Percentiles rank a stretch among this genome's conserved stretches.
Evolutionary conservation across 2,113 vertebrate species (phyloP).

Genomic region (Channa argus): DNA sequence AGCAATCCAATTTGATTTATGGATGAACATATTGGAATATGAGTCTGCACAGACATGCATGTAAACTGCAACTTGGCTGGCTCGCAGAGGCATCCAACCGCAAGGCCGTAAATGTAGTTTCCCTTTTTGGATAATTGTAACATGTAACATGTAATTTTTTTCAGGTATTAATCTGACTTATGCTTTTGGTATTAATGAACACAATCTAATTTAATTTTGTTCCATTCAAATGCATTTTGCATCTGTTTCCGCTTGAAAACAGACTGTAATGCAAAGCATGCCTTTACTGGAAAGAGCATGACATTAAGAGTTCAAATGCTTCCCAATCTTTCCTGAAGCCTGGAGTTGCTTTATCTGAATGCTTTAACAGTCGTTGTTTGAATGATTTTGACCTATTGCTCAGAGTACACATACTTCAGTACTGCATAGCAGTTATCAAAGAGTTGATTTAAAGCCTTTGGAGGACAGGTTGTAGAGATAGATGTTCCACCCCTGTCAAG

Average conservation of each 20-base stretch:
- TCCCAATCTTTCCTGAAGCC: conserved; percentile 22
- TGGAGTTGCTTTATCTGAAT: conserved; percentile 13
- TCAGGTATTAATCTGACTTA: conserved; percentile 18
- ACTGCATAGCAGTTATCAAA: background rate
- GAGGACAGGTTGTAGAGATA: background rate
- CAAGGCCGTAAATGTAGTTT: background rate
- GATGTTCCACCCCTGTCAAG: too few species aligned
- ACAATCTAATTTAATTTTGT: conserved; percentile 35
- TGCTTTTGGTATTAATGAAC: conserved; percentile 11
- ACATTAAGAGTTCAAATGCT: conserved; percentile 18
- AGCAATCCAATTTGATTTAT: too few species aligned
- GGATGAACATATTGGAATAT: too few species aligned
- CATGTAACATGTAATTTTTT: background rate
- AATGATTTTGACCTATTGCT: conserved; percentile 1
- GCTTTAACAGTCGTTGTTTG: conserved; percentile 2
- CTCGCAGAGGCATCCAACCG: too few species aligned
- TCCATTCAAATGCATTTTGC: conserved; percentile 18
- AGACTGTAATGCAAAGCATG: conserved; percentile 19
- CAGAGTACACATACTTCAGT: background rate
- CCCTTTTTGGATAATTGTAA: conserved; percentile 17
- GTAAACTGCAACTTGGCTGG: too few species aligned
- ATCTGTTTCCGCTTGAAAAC: conserved; percentile 65
- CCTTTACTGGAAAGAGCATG: conserved; percentile 21
- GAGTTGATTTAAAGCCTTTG: background rate
- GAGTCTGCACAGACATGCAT: too few species aligned